phyloP scores from a whole-genome alignment of 1,140 invertebrate species.

The Anoplophora glabripennis region DNA sequence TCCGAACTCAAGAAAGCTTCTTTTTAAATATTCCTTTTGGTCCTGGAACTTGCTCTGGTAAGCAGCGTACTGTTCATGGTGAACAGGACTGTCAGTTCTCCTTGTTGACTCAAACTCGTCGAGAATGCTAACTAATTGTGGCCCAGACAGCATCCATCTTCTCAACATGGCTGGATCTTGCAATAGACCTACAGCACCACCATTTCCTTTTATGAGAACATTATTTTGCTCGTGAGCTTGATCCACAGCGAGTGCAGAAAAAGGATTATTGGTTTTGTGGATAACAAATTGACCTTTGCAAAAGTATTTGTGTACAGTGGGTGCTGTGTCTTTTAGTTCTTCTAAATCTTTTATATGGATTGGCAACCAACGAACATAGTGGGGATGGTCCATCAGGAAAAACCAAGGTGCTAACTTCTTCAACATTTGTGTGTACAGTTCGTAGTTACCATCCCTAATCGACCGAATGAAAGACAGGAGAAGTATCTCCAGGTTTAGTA shows the following conservation, averaged over 20 bases:
- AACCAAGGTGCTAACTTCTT: not conserved
- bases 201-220: not conserved
- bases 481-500: not conserved
- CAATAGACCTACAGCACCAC: not conserved
- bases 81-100: not conserved
- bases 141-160: conserved; percentile 1
- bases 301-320: too few relatives aligned
- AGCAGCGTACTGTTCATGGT: not conserved
- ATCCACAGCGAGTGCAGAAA: not conserved
- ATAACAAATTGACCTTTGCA: not conserved
- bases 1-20: not conserved
- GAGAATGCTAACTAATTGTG: not conserved
- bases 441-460: not conserved
- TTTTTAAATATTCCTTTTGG: not conserved
- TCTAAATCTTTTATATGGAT: conserved; percentile 1
- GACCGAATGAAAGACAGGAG: not conserved
- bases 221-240: not conserved
- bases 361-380: not conserved
- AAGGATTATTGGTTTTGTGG: not conserved
- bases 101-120: not conserved
- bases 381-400: not conserved
- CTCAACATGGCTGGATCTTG: not conserved
- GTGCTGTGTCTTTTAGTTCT: not conserved
- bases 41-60: not conserved
- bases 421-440: not conserved